Conservation (phyloP, 1,140 invertebrate species). For the Tetramorium simillimum region DNA sequence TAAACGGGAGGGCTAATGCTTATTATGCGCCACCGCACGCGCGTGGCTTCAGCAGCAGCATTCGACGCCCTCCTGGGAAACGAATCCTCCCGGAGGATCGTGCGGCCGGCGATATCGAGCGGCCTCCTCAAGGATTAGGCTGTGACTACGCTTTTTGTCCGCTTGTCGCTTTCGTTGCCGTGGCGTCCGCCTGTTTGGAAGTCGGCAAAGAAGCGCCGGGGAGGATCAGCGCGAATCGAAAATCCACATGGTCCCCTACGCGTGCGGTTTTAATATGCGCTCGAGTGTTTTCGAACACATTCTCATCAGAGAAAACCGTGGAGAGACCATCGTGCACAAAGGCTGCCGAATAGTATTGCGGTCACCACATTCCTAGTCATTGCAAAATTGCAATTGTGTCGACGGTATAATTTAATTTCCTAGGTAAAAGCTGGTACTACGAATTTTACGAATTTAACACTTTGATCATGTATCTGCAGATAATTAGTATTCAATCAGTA, state of each 20-base stretch:
- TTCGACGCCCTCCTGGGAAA: slow-evolving; percentile 57
- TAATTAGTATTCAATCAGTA: neutral
- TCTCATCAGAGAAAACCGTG: slow-evolving; percentile 10
- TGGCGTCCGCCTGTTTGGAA: slow-evolving; percentile 51
- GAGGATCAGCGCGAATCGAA: slow-evolving; percentile 44
- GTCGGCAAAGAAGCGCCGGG: slow-evolving; percentile 45
- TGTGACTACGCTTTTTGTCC: slow-evolving; percentile 59
- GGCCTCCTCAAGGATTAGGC: slow-evolving; percentile 68
- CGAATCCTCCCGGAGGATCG: slow-evolving; percentile 63
- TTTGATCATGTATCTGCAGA: neutral
- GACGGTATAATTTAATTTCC: slow-evolving; percentile 29
- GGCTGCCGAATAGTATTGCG: slow-evolving; percentile 35
- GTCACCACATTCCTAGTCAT: slow-evolving; percentile 40
- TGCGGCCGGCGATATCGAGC: slow-evolving; percentile 51
- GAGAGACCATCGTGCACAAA: slow-evolving; percentile 36
- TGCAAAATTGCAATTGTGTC: slow-evolving; percentile 27
- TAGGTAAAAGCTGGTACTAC: neutral
- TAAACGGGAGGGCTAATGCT: slow-evolving; percentile 71
- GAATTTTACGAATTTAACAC: neutral
- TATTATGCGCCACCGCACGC: slow-evolving; percentile 70
- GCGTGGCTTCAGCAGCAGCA: slow-evolving; percentile 59
- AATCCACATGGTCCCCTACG: slow-evolving; percentile 52
- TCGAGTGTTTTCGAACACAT: slow-evolving; percentile 38
- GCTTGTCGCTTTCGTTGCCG: slow-evolving; percentile 54
- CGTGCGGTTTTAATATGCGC: slow-evolving; percentile 57